Conservation (phyloP, 2,797 vertebrate species). For the Otus scops region DNA sequence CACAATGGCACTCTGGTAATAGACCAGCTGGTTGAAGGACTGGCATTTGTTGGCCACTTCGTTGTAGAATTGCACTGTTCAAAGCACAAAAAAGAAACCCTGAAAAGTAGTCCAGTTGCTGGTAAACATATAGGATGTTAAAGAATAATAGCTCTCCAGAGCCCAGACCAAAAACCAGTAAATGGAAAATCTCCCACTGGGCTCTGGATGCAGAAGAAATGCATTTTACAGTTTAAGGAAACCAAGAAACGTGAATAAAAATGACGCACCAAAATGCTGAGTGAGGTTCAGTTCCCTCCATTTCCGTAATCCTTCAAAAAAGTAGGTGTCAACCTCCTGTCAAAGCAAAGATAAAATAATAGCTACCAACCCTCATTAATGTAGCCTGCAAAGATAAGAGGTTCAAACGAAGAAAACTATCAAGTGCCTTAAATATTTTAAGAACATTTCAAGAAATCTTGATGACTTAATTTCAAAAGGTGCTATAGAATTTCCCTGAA, state of each 20-base stretch:
- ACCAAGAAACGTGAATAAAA: not conserved
- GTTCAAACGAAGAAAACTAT: not conserved
- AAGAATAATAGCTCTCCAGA: not conserved
- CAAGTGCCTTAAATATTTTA: not conserved
- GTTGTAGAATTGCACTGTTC: slow-evolving; percentile 85
- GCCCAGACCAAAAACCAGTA: not conserved
- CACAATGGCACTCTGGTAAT: slow-evolving; percentile 89
- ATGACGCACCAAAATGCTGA: slow-evolving; percentile 86
- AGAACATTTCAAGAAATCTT: not conserved
- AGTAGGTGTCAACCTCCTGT: slow-evolving; percentile 96
- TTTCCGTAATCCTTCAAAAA: slow-evolving; percentile 91
- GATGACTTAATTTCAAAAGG: not conserved
- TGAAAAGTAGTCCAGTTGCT: not conserved
- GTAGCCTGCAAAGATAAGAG: not conserved
- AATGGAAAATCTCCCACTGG: not conserved
- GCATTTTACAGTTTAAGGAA: not conserved
- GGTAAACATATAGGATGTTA: not conserved
- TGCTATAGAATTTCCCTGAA: not conserved
- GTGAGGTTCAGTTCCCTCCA: slow-evolving; percentile 97
- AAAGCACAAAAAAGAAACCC: not conserved
- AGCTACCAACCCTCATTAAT: not conserved
- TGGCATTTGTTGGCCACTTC: slow-evolving; percentile 91
- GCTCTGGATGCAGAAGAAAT: not conserved
- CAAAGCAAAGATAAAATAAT: slow-evolving; percentile 21
- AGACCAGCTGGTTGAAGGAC: slow-evolving; percentile 95